Evolutionary conservation across 2,888 invertebrate genomes (phyloP), one percentile per base, ranked within the genome.

Genomic region (Microctonus hyperodae): DNA sequence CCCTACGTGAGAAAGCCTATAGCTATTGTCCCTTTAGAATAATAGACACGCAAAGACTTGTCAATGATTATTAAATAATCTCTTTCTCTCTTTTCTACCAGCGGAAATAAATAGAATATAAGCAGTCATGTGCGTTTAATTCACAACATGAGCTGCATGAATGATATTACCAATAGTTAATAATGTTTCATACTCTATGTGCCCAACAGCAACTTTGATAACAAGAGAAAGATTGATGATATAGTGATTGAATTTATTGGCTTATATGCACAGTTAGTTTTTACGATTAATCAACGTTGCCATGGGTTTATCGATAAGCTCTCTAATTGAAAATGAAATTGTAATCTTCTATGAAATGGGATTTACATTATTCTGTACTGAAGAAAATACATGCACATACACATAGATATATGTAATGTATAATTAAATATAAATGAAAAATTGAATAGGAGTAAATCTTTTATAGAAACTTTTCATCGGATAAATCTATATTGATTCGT

Each of bases 1-100:
- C 61, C 56, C 55, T 69, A 72, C 73, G 70, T 70, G 69, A 62
- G 60, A 59, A 66, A 53, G 64, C 61, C 61, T 64, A 22, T n/a
- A 25, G 16, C 55, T 33, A 63, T 55, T 63, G 62, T 63, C 23
- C 55, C 4, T 20, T 58, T 20, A 2, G 16, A 33, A 16, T 22
- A 44, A 44, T 44, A 44, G 44, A 33, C 35, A 56, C 33, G 20
- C 31, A 25, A 22, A 10, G 31, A 44, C 28, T 23, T 44, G 33
- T 37, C 40, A 48, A n/a, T 33, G 33, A 57, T 57, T 59, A 59
- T 44, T 59, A 23, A 59, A 37, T 9, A 44, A 25, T 55, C 10
- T 22, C 23, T n/a, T 51, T 10, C 9, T 28, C 28, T 28, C 6
- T 25, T 13, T 2, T 31, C 1, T 2, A 13, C 23, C 2, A 23